Evolutionary conservation across 1,140 invertebrate species (phyloP).

Genomic region (Cylas formicarius): DNA sequence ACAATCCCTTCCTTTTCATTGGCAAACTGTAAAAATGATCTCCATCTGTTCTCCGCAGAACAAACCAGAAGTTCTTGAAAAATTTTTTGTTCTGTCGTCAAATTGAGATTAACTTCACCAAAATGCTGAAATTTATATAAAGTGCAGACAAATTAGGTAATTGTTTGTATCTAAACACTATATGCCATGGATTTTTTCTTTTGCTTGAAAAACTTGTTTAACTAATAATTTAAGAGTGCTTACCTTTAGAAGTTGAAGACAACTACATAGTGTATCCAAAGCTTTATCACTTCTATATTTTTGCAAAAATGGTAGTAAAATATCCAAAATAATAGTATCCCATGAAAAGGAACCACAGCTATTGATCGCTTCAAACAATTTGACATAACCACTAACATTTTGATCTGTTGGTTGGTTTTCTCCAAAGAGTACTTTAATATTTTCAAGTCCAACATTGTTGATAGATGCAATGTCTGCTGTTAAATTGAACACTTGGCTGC

Average conservation of each 20-base stretch:
- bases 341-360: slow-evolving; percentile 16
- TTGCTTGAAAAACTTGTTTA: too few relatives aligned
- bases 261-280: slow-evolving; percentile 18
- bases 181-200: too few relatives aligned
- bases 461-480: slow-evolving; percentile 27
- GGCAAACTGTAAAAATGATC: slow-evolving; percentile 24
- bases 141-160: neutral
- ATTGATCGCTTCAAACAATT: slow-evolving; percentile 26
- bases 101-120: slow-evolving; percentile 6
- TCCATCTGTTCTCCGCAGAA: slow-evolving; percentile 8
- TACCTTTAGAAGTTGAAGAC: slow-evolving; percentile 25
- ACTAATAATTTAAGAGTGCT: slow-evolving; percentile 12
- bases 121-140: slow-evolving; percentile 16
- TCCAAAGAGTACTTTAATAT: slow-evolving; percentile 22
- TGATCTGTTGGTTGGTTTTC: slow-evolving; percentile 14
- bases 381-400: slow-evolving; percentile 25
- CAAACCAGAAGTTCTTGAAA: slow-evolving; percentile 7
- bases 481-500: slow-evolving; percentile 20
- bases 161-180: too few relatives aligned
- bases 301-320: slow-evolving; percentile 19
- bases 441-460: slow-evolving; percentile 24
- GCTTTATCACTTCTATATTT: slow-evolving; percentile 9
- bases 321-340: slow-evolving; percentile 18
- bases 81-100: slow-evolving; percentile 6
- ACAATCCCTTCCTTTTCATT: slow-evolving; percentile 20